phyloP scores from a whole-genome alignment of 2,888 invertebrate species.

The Andrena fulva region DNA sequence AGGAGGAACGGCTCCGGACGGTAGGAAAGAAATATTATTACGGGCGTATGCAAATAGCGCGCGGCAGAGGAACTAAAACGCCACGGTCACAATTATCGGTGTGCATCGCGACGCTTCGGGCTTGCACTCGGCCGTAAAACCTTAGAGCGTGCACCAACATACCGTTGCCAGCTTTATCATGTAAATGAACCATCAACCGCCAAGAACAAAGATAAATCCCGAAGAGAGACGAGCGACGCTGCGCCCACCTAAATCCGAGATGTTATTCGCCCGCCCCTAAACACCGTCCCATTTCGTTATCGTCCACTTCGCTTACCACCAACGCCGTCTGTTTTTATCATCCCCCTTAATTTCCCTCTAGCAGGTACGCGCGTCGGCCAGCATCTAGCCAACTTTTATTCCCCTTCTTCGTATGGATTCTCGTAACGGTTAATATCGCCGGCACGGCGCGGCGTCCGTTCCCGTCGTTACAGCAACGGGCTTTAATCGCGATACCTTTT shows the following conservation, averaged over 20 bases:
- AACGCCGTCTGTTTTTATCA: slow-evolving; percentile 1
- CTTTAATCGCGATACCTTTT: slow-evolving; percentile 22
- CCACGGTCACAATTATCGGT: slow-evolving; percentile 23
- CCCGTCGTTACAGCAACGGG: background rate
- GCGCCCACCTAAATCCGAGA: slow-evolving; percentile 26
- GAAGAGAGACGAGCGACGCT: slow-evolving; percentile 40
- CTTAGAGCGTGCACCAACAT: slow-evolving; percentile 25
- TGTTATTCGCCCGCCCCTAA: slow-evolving; percentile 20
- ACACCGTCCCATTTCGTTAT: slow-evolving; percentile 23
- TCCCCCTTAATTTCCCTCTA: slow-evolving; percentile 12
- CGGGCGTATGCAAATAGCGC: slow-evolving; percentile 35
- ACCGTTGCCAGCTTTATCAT: slow-evolving; percentile 55
- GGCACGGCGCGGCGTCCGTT: background rate
- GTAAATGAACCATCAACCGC: slow-evolving; percentile 58
- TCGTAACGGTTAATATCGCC: slow-evolving; percentile 3
- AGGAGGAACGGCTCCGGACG: background rate
- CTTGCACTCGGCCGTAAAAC: slow-evolving; percentile 47
- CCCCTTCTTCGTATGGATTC: background rate
- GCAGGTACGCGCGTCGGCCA: background rate
- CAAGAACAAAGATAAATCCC: slow-evolving; percentile 64
- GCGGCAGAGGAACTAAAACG: slow-evolving; percentile 1
- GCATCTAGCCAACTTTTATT: background rate
- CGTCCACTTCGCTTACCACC: slow-evolving; percentile 2
- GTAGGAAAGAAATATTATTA: slow-evolving; percentile 26
- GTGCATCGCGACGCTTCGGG: slow-evolving; percentile 31